Percentiles rank a stretch among this genome's conserved stretches.
Conservation (phyloP, 2,113 vertebrate species). For the Xerus inauris region DNA sequence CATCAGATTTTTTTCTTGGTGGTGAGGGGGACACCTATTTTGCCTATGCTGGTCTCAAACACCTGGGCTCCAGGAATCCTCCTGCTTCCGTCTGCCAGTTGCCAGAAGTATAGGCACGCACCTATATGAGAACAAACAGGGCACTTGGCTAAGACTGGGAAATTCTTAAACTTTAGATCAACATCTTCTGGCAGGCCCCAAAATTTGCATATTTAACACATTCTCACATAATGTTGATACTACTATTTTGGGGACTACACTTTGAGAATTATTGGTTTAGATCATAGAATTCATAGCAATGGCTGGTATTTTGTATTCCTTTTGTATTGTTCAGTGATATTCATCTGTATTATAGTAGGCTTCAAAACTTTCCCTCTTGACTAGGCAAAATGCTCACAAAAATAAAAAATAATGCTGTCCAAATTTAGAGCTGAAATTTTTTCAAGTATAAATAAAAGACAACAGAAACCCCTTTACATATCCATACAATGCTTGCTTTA, state of each 20-base stretch:
- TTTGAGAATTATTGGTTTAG: background rate
- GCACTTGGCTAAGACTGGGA: background rate
- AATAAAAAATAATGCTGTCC: background rate
- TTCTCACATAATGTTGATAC: background rate
- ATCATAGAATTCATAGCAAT: background rate
- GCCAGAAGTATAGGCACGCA: background rate
- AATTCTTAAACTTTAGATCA: constrained; percentile 13
- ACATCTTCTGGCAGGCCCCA: background rate
- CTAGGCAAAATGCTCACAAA: background rate
- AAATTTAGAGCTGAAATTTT: background rate
- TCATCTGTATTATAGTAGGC: background rate
- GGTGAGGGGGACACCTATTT: background rate
- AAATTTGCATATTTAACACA: background rate
- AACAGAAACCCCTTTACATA: background rate
- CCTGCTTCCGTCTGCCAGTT: background rate
- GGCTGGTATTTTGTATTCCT: background rate
- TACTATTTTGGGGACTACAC: background rate
- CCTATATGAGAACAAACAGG: too few relatives aligned
- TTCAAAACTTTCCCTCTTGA: background rate
- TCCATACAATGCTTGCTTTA: background rate
- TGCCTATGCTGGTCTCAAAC: background rate
- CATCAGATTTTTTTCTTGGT: background rate
- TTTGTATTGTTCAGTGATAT: background rate
- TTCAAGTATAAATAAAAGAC: background rate
- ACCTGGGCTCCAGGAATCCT: background rate